Conservation (phyloP, 1,140 invertebrate genomes). For the Aphelinus atriplicis region DNA sequence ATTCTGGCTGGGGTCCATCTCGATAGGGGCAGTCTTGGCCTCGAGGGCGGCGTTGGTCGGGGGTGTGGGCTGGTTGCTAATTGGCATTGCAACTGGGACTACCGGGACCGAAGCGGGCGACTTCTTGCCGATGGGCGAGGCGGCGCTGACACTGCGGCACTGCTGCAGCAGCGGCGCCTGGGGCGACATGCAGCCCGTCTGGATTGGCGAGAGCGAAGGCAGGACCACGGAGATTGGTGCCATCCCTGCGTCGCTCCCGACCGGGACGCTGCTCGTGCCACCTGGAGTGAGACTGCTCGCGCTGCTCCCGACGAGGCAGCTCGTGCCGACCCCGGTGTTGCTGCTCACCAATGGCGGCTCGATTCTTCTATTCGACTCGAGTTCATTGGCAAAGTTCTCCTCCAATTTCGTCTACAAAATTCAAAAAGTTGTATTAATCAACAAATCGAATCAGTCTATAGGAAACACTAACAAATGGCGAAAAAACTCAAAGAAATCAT, state of each 20-base stretch:
- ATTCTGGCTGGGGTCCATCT: slow-evolving; percentile 48
- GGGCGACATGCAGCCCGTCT: slow-evolving; percentile 31
- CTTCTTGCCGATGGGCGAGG: slow-evolving; percentile 23
- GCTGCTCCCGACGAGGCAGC: background rate
- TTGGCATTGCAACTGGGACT: slow-evolving; percentile 44
- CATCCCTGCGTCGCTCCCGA: slow-evolving; percentile 45
- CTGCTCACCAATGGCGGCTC: slow-evolving; percentile 36
- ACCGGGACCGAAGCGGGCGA: slow-evolving; percentile 29
- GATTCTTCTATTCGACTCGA: slow-evolving; percentile 38
- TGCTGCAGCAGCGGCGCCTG: slow-evolving; percentile 45
- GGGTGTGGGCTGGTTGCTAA: slow-evolving; percentile 36
- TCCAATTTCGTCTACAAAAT: slow-evolving; percentile 62
- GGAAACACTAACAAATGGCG: too few species aligned
- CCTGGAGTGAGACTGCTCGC: background rate
- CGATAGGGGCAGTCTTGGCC: slow-evolving; percentile 48
- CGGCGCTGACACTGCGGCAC: slow-evolving; percentile 4
- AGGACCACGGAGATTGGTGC: slow-evolving; percentile 57
- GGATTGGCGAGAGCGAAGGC: slow-evolving; percentile 58
- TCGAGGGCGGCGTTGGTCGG: slow-evolving; percentile 44
- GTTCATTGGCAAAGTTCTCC: slow-evolving; percentile 61
- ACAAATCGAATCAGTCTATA: background rate
- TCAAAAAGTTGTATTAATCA: slow-evolving; percentile 35
- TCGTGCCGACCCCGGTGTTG: slow-evolving; percentile 1
- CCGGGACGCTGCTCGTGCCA: background rate
- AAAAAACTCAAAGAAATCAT: slow-evolving; percentile 63